Evolutionary conservation across 1,140 invertebrate genomes (phyloP), one percentile per base, ranked within the genome.

Genomic region (Papilio machaon): DNA sequence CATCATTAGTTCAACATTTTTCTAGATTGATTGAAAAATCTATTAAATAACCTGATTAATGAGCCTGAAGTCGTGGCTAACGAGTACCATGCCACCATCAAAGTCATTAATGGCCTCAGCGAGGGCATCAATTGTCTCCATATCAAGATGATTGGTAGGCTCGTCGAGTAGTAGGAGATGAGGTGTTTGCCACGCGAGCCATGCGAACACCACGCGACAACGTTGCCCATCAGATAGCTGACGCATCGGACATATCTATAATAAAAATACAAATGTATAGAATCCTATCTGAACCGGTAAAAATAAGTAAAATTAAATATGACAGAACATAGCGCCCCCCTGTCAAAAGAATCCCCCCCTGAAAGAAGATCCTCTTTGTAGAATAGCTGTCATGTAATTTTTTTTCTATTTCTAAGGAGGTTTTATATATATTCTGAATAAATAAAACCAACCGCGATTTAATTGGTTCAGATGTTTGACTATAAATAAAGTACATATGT

Each of bases 111-210:
- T 98, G 23, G 99, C 99, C 83, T 99, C 99, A 11, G 98, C 99
- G 10, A 99, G 95, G 0, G 99, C 98, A 95, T 99, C 99, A 83
- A 99, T 99, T 0, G 99, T 99, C 95, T 99, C 99, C 97, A 99
- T 99, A 90, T 99, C 99, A 91, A 99, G 96, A 92, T 99, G 99
- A 96, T 99, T 99, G 35, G 99, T 99, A 85, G 99, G 99, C 96
- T 99, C 99, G 94, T 99, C 99, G 43, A 99, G 95, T 8, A 99
- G 95, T 60, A 99, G 95, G 80, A 99, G 95, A 95, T 99, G 99
- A 7, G 99, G 99, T 43, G 97, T 97, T 95, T 99, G 98, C 98
- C 98, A 99, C 0, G 98, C 98, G 74, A 99, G 95, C 97, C 98
- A 99, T 6, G 99, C 99, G 95, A 99, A 99, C 47, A 99, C 99